Conservation (phyloP, 2,888 invertebrate species). For the Microdon myrmicae region DNA sequence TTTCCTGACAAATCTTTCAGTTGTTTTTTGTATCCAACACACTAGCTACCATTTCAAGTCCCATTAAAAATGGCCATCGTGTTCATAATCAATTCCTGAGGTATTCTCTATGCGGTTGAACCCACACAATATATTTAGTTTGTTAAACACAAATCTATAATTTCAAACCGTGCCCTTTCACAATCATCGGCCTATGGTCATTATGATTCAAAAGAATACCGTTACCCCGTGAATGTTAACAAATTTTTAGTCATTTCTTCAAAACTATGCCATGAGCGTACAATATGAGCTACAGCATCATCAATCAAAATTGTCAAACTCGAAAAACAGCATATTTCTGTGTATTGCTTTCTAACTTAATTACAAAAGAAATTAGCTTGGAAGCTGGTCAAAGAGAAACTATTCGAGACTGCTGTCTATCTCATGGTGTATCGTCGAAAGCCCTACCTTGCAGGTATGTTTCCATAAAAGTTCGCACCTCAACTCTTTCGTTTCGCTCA, state of each 20-base stretch:
- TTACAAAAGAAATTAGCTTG: slow-evolving; percentile 42
- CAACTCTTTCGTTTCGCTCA: slow-evolving; percentile 30
- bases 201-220: not conserved
- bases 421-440: slow-evolving; percentile 10
- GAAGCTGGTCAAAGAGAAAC: slow-evolving; percentile 18
- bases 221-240: not conserved
- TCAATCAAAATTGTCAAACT: slow-evolving; percentile 35
- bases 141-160: no score
- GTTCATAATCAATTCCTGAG: no score
- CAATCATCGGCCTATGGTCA: no score
- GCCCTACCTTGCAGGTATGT: not conserved
- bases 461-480: slow-evolving; percentile 19
- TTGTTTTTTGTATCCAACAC: no score
- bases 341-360: slow-evolving; percentile 21
- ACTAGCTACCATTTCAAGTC: no score
- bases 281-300: slow-evolving; percentile 10
- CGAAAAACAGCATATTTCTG: slow-evolving; percentile 27
- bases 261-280: not conserved
- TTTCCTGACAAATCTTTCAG: no score
- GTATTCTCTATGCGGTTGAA: no score
- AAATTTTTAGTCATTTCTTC: slow-evolving; percentile 1
- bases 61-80: no score
- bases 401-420: slow-evolving; percentile 28
- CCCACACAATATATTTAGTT: no score
- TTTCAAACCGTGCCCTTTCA: no score